A percentile compares a stretch with the other conserved stretches of the same genome.
These are phyloP conservation scores for Scaptodrosophila latifasciaeformis DNA, from an alignment of 2,888 invertebrate genomes.

Conservation along the genomic window DNA sequence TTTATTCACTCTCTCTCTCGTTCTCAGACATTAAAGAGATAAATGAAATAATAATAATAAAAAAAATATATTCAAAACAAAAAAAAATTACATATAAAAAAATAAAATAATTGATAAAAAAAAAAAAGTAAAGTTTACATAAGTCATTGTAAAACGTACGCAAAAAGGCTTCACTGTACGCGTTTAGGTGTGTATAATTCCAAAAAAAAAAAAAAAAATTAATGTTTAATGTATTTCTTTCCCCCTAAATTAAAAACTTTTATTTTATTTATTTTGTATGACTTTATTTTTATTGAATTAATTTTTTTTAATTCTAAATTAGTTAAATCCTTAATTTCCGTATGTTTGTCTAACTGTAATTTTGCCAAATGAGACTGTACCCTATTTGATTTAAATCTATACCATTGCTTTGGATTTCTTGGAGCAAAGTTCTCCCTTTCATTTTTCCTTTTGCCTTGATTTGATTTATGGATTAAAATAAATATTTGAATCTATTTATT, in stretches of 20 bases:
- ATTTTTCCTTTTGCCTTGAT: too few relatives aligned
- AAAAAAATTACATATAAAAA: conserved; percentile 26
- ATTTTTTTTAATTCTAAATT: not conserved
- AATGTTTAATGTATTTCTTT: conserved; percentile 21
- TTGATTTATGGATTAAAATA: conserved; percentile 20
- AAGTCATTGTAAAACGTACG: conserved; percentile 15
- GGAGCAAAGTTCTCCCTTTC: too few relatives aligned
- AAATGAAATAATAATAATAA: conserved; percentile 12
- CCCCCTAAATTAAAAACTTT: too few relatives aligned
- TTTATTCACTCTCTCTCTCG: too few relatives aligned
- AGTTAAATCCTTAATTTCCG: too few relatives aligned
- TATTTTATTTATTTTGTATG: not conserved
- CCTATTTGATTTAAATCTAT: too few relatives aligned
- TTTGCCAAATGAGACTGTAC: too few relatives aligned
- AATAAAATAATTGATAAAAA: conserved; percentile 23
- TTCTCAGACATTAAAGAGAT: too few relatives aligned
- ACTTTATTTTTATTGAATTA: not conserved
- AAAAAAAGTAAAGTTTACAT: conserved; percentile 13
- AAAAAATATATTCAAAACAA: conserved; percentile 25
- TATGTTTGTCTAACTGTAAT: too few relatives aligned
- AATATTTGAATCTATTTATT: too few relatives aligned
- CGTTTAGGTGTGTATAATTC: conserved; percentile 62
- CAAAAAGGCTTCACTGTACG: conserved; percentile 53
- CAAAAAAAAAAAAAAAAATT: conserved; percentile 33
- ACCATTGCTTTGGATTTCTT: too few relatives aligned